Base-by-base conservation (phyloP, 2,113 vertebrate species). In the Campylomormyrus tamandua region DNA sequence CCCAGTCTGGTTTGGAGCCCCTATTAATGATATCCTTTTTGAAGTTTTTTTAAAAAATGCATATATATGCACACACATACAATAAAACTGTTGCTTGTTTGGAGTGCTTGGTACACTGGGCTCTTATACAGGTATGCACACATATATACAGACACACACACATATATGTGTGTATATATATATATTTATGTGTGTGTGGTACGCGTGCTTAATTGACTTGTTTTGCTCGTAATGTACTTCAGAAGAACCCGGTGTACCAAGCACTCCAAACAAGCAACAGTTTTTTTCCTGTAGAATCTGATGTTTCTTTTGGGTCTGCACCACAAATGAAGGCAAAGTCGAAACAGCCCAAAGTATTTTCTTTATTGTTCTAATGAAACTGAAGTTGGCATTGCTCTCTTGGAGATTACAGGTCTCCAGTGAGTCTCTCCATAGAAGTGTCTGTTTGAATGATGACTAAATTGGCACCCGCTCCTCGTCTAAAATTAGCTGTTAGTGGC, bases 291-390 rank as follows among this genome's bases (percentile, higher is more conserved):
- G 87, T n/a, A 11, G 83, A 45, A 48, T 91, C 92, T 95, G 93
- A 92, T 92, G 92, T 93, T 93, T 90, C 87, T 90, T 92, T 93
- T 93, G 77, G 88, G 93, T 35, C 92, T 91, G 92, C 91, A 91
- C 45, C 91, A 92, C 93, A 95, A 93, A 31, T 58, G 11, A 52
- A 80, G 49, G 24, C 93, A 94, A 56, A 93, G 94, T 94, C 93
- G 94, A 95, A 92, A 91, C 93, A 90, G 91, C 93, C 92, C 93
- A 93, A 94, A 95, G 92, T 94, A 91, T 95, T 94, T 94, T 88
- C 92, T 94, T 93, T 94, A 94, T 94, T 94, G 93, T 91, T 93
- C 94, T 94, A 94, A 94, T 94, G 94, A 95, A 94, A 93, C 94
- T 93, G 93, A 92, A 91, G 90, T 94, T 95, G 94, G 94, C 94